phyloP scores from a whole-genome alignment of 2,113 vertebrate species.

The Mesocricetus auratus region DNA sequence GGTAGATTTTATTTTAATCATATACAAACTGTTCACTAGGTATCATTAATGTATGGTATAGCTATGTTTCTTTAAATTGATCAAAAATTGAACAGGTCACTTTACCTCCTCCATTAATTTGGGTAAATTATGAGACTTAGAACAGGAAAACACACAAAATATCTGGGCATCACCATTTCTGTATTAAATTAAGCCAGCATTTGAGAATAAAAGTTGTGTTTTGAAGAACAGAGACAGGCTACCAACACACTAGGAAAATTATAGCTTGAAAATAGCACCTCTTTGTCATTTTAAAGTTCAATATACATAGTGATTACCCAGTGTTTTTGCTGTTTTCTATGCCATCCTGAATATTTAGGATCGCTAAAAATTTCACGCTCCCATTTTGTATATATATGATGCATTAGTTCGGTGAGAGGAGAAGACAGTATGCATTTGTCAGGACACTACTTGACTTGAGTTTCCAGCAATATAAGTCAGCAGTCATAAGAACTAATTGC shows the following conservation, averaged over 20 bases:
- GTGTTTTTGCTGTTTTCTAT: not conserved
- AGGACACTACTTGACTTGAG: not conserved
- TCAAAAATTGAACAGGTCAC: not conserved
- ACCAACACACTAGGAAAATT: not conserved
- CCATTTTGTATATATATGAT: not conserved
- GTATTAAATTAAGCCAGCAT: conserved; percentile 12
- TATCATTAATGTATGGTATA: not conserved
- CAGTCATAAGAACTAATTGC: conserved; percentile 13
- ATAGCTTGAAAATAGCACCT: not conserved
- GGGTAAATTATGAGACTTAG: not conserved
- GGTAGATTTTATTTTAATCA: not conserved
- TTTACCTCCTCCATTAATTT: not conserved
- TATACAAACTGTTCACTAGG: not conserved
- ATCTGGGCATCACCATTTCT: not conserved
- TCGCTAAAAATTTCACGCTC: not conserved
- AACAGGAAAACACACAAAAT: conserved; percentile 12
- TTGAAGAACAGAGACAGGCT: not conserved
- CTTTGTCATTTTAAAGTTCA: conserved; percentile 32
- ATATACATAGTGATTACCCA: not conserved
- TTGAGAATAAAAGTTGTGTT: conserved; percentile 17
- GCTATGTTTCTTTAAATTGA: not conserved
- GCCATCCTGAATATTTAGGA: conserved; percentile 22
- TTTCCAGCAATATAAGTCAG: conserved; percentile 32
- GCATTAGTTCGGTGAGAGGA: not conserved
- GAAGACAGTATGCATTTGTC: conserved; percentile 10